These are phyloP conservation scores for Sebastes variabilis DNA, from an alignment of 2,797 vertebrate species.

Conservation along the genomic window DNA sequence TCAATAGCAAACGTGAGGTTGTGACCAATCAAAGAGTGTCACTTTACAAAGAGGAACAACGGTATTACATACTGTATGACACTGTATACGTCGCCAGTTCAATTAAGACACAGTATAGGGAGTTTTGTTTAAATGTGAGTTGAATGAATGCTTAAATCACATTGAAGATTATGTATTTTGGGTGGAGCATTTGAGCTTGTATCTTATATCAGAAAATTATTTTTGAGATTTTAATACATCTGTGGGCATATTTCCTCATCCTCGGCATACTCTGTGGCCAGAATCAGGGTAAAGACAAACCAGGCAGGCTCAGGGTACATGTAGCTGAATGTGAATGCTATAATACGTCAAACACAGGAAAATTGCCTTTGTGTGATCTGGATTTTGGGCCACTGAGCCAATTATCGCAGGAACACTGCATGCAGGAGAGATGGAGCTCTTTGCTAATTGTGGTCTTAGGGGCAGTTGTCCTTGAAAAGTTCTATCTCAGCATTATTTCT, in stretches of 20 bases:
- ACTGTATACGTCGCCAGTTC: not conserved
- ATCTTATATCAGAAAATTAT: not conserved
- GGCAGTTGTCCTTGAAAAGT: constrained; percentile 19
- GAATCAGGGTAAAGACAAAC: not conserved
- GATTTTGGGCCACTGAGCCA: not conserved
- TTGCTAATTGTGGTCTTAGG: constrained; percentile 2
- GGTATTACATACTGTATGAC: not conserved
- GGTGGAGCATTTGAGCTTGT: not conserved
- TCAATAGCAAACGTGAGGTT: not conserved
- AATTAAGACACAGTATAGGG: not conserved
- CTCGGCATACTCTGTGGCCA: not conserved
- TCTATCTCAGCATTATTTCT: constrained; percentile 19
- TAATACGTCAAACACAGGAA: not conserved
- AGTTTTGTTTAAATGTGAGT: not conserved
- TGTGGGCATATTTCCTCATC: not conserved
- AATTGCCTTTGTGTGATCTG: not conserved
- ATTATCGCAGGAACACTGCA: not conserved
- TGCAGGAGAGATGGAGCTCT: not conserved
- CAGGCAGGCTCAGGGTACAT: not conserved
- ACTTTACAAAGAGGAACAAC: not conserved
- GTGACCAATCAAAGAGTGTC: not conserved
- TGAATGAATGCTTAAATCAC: not conserved
- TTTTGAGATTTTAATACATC: not conserved
- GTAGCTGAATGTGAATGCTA: not conserved
- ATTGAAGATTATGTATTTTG: not conserved